Base-by-base conservation (phyloP, 1,140 invertebrate species). In the Drosophila mojavensis region DNA sequence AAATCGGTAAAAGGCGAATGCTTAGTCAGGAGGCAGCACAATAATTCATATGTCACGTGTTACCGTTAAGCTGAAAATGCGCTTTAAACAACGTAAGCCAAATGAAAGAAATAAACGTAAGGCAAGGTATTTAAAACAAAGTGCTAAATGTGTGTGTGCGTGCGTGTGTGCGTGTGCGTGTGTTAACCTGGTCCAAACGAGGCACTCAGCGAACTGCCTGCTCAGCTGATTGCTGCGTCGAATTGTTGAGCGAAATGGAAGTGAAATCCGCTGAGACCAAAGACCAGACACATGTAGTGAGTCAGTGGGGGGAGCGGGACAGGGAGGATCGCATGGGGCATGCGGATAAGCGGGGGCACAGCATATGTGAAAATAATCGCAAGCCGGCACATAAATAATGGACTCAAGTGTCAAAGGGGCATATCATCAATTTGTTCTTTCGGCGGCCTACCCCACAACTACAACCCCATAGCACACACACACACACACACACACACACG, bases 341-440 rank as follows among this genome's bases (percentile, higher is more conserved):
- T 13, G 41, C 11, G 43, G 20, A 24, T 24, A 24, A 2, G 20
- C 1, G 17, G 43, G 43, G 43, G 43, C 43, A 9, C 36, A 50
- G 67, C 67, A 71, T 58, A 84, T 89, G 84, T 79, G 84, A 68
- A 89, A 89, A 89, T 89, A 89, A 90, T 89, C 85, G 85, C 85
- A 81, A 90, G 74, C 74, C 77, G 64, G 85, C 68, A 80, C 84
- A 89, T 89, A 89, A 89, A 84, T 89, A 89, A 89, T 89, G 84
- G 85, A 84, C 81, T 89, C 79, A 79, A 89, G 78, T 89, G 84
- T 89, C 84, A 88, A 88, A 89, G 84, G 85, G 85, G 84, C 78
- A 88, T 76, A 88, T 81, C 84, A 89, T 84, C 84, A 89, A 89
- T 89, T 89, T 89, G 84, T 55, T 89, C 83, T 75, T 75, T 78